Conservation (phyloP, 2,797 vertebrate species). For the Gorsachius magnificus region DNA sequence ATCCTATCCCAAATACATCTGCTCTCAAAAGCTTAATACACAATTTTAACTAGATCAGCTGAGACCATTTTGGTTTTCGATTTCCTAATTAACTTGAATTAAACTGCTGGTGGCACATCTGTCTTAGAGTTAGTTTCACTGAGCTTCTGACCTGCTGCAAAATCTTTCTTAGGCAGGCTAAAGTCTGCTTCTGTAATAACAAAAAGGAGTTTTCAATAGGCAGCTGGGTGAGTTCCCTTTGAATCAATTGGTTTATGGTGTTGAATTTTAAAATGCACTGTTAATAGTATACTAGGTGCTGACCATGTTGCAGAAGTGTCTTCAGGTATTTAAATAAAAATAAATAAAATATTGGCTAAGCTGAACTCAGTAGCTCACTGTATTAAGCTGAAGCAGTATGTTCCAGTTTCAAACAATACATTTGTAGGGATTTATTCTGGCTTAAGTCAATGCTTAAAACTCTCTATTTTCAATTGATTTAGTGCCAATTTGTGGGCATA, state of each 20-base stretch:
- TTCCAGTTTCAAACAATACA: background rate
- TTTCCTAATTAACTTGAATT: conserved; percentile 48
- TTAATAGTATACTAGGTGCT: background rate
- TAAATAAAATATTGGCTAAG: conserved; percentile 36
- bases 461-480: background rate
- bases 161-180: background rate
- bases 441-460: background rate
- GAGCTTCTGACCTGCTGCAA: conserved; percentile 3
- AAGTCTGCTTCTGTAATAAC: background rate
- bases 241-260: background rate
- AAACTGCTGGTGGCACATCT: conserved; percentile 22
- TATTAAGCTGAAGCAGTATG: background rate
- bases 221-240: background rate
- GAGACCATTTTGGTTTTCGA: background rate
- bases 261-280: conserved; percentile 14
- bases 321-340: conserved; percentile 35
- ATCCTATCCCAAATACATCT: background rate
- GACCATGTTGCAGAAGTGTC: background rate
- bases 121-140: background rate
- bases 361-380: background rate
- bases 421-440: background rate
- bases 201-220: background rate
- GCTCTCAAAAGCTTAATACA: conserved; percentile 19
- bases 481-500: background rate
- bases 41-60: conserved; percentile 31